Evolutionary conservation across 2,113 vertebrate species (phyloP), one percentile per base, ranked within the genome.

Genomic region (Marcusenius ussheri): DNA sequence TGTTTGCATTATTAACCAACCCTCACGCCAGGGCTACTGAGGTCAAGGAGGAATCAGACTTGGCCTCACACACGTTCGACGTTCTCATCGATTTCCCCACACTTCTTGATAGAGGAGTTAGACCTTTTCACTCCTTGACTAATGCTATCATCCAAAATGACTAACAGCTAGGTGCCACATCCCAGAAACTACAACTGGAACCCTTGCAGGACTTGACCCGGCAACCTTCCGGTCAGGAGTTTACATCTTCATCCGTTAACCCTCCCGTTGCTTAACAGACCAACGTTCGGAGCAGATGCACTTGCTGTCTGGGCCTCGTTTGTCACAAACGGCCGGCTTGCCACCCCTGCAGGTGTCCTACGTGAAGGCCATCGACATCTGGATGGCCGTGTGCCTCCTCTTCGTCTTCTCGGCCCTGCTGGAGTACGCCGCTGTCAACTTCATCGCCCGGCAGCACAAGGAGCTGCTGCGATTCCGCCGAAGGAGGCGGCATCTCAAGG

Each of bases 351-450:
- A 99, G 98, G 98, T 99, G 92, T 99, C 98, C 91, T 99, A 99
- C 0, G 98, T 99, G 88, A 99, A 99, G 93, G 98, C 98, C 94
- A 99, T 99, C 84, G 98, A 99, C 90, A 99, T 99, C 93, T 99
- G 98, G 98, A 99, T 99, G 98, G 98, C 98, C 0, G 98, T 99
- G 45, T 99, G 98, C 92, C 94, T 99, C 95, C 97, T 99, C 84
- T 99, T 99, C 46, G 98, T 99, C 90, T 99, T 99, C 96, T 99
- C 98, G 0, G 98, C 98, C 2, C 96, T 99, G 92, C 95, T 99
- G 89, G 98, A 99, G 91, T 99, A 99, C 0, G 98, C 98, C 0
- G 98, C 98, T 0, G 98, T 99, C 94, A 99, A 99, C 97, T 99
- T 99, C 3, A 98, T 99, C 91, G 99, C 98, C 87, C 97, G 98